Base-by-base conservation (phyloP, 2,888 invertebrate species). In the Lepidonotus clava region DNA sequence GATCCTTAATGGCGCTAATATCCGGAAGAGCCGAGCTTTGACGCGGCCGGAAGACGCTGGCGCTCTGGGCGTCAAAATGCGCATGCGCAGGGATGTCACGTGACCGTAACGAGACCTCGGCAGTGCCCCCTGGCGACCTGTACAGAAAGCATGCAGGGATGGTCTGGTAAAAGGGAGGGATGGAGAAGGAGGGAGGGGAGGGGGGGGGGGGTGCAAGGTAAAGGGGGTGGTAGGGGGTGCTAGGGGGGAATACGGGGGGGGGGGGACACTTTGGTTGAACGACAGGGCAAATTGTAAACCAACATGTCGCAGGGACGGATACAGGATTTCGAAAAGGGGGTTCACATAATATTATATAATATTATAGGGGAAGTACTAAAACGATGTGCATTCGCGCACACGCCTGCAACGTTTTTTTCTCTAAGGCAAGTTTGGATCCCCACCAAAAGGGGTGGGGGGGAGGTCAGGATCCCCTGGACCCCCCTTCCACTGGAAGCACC, bases 11-110 rank as follows among this genome's bases (percentile, higher is more conserved):
- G 71, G 71, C 38, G 71, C 71, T 71, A 71, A 71, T 71, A 71
- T 71, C 71, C 71, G 71, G 71, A 71, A 71, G 71, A n/a, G 36
- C 71, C 71, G 71, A 71, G 71, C 71, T 71, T 34, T 36, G 71
- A 34, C 71, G 46, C 18, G 8, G 71, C 34, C 34, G 24, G 36
- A 24, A 2, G 71, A 11, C 71, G 71, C 18, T n/a, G n/a, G 56
- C 56, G 71, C 71, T 71, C 2, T n/a, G n/a, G 34, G 71, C 71
- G 36, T 71, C 71, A 71, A 11, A 71, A 34, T 34, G 71, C 71
- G 71, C 38, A 71, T 71, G 71, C 18, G n/a, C 71, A 24, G 71
- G 38, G 36, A 71, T 71, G 36, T 71, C 71, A 71, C 71, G 71
- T 71, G 71, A 71, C 71, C 34, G 38, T 71, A 71, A 71, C 71